phyloP scores from a whole-genome alignment of 2,888 invertebrate genomes.

The Cerastis rubricosa region DNA sequence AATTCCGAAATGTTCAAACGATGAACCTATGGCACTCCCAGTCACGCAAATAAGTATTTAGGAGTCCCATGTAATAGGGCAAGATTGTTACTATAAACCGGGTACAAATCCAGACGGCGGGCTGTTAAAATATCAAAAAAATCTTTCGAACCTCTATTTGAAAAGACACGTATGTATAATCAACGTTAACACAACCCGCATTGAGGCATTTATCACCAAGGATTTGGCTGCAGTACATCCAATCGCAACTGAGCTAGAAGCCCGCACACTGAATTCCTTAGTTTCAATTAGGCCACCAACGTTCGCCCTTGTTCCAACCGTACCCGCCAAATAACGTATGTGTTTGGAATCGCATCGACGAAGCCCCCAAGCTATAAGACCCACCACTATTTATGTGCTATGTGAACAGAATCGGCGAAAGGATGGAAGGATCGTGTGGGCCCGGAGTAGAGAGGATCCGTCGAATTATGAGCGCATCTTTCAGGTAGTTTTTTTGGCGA shows the following conservation, averaged over 20 bases:
- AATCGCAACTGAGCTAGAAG: constrained; percentile 39
- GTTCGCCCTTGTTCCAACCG: constrained; percentile 59
- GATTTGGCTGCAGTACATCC: constrained; percentile 54
- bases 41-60: neutral
- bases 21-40: neutral
- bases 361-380: constrained; percentile 58
- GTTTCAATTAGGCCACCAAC: constrained; percentile 69
- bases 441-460: constrained; percentile 39
- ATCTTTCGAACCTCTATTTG: neutral
- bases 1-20: neutral
- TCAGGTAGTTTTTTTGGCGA: constrained; percentile 30
- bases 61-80: neutral
- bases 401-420: constrained; percentile 65
- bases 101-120: neutral
- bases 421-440: constrained; percentile 43
- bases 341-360: constrained; percentile 65
- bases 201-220: constrained; percentile 40
- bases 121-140: neutral
- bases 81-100: neutral
- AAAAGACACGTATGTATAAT: constrained; percentile 6
- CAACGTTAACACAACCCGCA: constrained; percentile 24
- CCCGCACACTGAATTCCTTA: constrained; percentile 67
- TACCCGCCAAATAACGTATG: constrained; percentile 66
- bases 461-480: constrained; percentile 54
- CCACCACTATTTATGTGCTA: constrained; percentile 67